Evolutionary conservation across 2,113 vertebrate genomes (phyloP).

Genomic region (Corydoras sp.): DNA sequence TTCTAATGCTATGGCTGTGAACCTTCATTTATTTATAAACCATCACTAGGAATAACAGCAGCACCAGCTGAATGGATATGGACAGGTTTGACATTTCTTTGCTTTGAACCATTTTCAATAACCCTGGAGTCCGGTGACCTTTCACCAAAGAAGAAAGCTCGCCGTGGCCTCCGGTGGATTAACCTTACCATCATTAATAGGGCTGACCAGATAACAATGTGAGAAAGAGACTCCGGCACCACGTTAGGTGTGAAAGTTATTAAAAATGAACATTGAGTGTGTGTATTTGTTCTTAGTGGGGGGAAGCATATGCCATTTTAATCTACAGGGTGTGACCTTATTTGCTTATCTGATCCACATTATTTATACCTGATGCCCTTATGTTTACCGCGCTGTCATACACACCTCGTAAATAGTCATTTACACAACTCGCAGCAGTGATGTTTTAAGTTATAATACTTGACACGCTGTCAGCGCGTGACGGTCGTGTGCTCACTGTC

Average conservation of each 20-base stretch:
- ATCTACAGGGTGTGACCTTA: too few species aligned
- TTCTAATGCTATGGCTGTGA: background rate
- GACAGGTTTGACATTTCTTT: slow-evolving; percentile 33
- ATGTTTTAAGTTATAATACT: too few species aligned
- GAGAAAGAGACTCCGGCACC: slow-evolving; percentile 11
- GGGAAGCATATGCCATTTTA: too few species aligned
- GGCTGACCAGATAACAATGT: slow-evolving; percentile 24
- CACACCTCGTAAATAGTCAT: too few species aligned
- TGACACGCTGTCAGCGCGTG: too few species aligned
- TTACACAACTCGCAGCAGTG: too few species aligned
- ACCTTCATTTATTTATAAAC: background rate
- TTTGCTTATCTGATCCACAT: too few species aligned
- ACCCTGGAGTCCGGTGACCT: slow-evolving; percentile 37
- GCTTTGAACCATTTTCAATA: slow-evolving; percentile 37
- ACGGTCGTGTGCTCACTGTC: too few species aligned
- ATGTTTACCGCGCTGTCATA: too few species aligned
- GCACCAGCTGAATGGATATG: slow-evolving; percentile 5
- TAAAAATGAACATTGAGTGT: slow-evolving; percentile 10
- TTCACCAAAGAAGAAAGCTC: slow-evolving; percentile 30
- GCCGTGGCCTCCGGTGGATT: slow-evolving; percentile 29
- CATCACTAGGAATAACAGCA: slow-evolving; percentile 1
- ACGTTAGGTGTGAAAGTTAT: slow-evolving; percentile 30
- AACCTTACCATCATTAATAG: slow-evolving; percentile 37
- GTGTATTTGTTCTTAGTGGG: too few species aligned
- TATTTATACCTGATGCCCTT: too few species aligned